Percentiles rank a stretch among this genome's conserved stretches.
Conservation (phyloP, 2,797 vertebrate genomes). For the Spinus olivaceus region DNA sequence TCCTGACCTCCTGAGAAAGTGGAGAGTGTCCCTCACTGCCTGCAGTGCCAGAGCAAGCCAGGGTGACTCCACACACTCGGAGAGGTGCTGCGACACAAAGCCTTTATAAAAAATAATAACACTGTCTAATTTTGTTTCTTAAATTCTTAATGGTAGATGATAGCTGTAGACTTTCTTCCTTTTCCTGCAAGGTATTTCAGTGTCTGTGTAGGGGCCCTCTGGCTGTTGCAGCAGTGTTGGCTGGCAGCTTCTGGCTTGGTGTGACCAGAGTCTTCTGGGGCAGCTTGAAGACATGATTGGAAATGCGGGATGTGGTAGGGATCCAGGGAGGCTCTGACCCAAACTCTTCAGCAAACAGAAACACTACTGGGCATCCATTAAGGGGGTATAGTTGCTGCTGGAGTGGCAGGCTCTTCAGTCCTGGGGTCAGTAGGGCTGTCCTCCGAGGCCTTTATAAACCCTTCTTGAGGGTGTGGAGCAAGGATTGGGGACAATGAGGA, state of each 20-base stretch:
- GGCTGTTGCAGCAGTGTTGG: neutral
- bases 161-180: neutral
- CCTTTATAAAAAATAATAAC: neutral
- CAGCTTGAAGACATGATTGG: accelerated
- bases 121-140: neutral
- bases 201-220: accelerated
- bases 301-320: neutral
- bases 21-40: no score
- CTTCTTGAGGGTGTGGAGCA: accelerated
- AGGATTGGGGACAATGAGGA: neutral
- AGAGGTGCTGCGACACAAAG: neutral
- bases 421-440: accelerated
- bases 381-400: neutral
- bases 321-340: neutral
- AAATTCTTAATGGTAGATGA: neutral
- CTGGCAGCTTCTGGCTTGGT: neutral
- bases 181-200: neutral
- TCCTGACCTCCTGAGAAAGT: no score
- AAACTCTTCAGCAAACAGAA: neutral
- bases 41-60: no score
- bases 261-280: neutral
- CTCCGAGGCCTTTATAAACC: accelerated
- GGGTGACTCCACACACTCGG: no score
- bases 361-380: neutral
- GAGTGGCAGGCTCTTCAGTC: neutral